phyloP scores from a whole-genome alignment of 2,888 invertebrate genomes.

The Galeopsomyia nigrocyanea region DNA sequence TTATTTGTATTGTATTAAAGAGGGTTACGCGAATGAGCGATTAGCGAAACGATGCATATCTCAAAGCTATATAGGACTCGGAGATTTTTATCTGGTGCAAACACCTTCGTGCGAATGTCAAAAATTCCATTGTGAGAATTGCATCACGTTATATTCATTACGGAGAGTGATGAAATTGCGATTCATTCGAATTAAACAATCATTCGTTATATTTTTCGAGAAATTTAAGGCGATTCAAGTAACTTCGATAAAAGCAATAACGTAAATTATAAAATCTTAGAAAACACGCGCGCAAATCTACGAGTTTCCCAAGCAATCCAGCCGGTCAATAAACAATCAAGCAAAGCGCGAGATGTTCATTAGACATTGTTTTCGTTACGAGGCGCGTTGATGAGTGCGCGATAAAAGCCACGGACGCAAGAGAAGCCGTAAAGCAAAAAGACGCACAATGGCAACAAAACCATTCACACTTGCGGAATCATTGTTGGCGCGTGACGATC shows the following conservation, averaged over 20 bases:
- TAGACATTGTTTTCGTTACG: not conserved
- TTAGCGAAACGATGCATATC: slow-evolving; percentile 18
- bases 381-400: not conserved
- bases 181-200: no score
- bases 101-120: not conserved
- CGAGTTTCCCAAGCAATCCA: not conserved
- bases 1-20: slow-evolving; percentile 10
- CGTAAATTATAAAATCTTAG: no score
- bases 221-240: no score
- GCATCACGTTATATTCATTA: not conserved
- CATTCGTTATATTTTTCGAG: no score
- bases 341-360: not conserved
- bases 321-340: slow-evolving; percentile 15
- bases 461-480: slow-evolving; percentile 27
- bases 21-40: slow-evolving; percentile 10
- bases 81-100: slow-evolving; percentile 21
- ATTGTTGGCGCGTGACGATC: slow-evolving; percentile 22
- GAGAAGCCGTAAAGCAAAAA: no score
- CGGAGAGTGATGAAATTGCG: not conserved
- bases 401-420: slow-evolving; percentile 6
- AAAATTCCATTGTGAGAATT: slow-evolving; percentile 6
- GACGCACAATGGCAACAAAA: no score
- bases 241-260: no score
- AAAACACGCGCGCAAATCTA: not conserved
- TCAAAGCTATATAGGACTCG: slow-evolving; percentile 2